These are phyloP conservation scores for Aleiodes testaceus DNA, from an alignment of 2,888 invertebrate species.

Conservation along the genomic window DNA sequence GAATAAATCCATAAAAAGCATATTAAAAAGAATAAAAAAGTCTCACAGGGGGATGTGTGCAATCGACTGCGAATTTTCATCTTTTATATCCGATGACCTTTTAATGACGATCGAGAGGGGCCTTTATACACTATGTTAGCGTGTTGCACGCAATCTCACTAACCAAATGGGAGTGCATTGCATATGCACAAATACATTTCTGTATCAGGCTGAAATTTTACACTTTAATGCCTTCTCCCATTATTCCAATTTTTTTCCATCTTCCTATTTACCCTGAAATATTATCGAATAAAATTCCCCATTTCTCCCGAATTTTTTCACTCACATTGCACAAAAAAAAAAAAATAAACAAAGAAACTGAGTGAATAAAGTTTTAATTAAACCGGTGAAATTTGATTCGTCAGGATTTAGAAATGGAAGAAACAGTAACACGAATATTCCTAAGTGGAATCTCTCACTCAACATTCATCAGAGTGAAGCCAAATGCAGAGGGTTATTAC, in stretches of 20 bases:
- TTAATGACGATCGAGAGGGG: constrained; percentile 6
- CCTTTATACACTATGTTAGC: constrained; percentile 5
- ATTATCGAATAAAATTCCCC: neutral
- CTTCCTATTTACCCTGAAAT: neutral
- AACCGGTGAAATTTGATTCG: no score
- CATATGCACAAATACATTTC: constrained; percentile 22
- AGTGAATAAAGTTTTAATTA: no score
- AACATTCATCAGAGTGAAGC: constrained; percentile 20
- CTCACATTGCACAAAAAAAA: no score
- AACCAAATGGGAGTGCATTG: constrained; percentile 17
- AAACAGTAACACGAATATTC: constrained; percentile 1
- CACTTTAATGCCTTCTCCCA: constrained; percentile 7
- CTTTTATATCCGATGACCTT: constrained; percentile 28
- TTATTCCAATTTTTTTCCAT: constrained; percentile 15
- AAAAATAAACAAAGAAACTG: no score
- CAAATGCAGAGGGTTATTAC: constrained; percentile 23
- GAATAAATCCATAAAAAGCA: no score
- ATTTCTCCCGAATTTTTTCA: no score
- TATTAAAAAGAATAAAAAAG: no score
- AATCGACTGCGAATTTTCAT: constrained; percentile 22
- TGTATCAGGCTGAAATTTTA: constrained; percentile 15
- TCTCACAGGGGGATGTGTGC: neutral
- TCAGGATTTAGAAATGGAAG: neutral
- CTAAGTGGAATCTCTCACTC: constrained; percentile 16
- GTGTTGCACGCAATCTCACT: constrained; percentile 18